A percentile compares a stretch with the other conserved stretches of the same genome.
These are phyloP conservation scores for Exocentrus adspersus DNA, from an alignment of 2,888 invertebrate genomes.

Conservation along the genomic window DNA sequence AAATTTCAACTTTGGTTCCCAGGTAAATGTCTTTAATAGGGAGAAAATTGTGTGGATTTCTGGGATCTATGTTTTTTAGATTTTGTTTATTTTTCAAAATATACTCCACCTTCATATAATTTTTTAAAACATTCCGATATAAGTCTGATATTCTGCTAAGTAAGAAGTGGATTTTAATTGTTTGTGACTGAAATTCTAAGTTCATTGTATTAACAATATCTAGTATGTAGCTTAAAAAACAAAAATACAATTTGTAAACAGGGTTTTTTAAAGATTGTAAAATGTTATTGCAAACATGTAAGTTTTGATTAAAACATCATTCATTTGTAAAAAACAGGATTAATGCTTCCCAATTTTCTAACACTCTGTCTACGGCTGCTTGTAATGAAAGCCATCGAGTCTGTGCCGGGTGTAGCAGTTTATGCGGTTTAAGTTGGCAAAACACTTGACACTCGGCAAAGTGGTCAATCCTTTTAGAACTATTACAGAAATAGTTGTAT, in stretches of 20 bases:
- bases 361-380: slow-evolving; percentile 27
- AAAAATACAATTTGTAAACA: slow-evolving; percentile 28
- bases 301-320: background rate
- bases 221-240: slow-evolving; percentile 30
- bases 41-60: no score
- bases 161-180: slow-evolving; percentile 25
- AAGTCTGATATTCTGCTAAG: slow-evolving; percentile 16
- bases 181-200: slow-evolving; percentile 18
- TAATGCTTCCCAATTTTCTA: slow-evolving; percentile 29
- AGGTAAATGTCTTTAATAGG: slow-evolving; percentile 25
- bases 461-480: slow-evolving; percentile 22
- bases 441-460: slow-evolving; percentile 19
- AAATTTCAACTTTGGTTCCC: slow-evolving; percentile 25
- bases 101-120: slow-evolving; percentile 19
- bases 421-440: slow-evolving; percentile 26
- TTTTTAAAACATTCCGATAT: slow-evolving; percentile 23
- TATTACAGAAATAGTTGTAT: slow-evolving; percentile 26
- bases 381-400: slow-evolving; percentile 23
- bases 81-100: slow-evolving; percentile 26
- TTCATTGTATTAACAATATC: slow-evolving; percentile 31
- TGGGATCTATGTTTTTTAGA: no score
- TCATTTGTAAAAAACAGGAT: slow-evolving; percentile 23
- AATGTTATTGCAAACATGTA: slow-evolving; percentile 3
- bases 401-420: slow-evolving; percentile 9
- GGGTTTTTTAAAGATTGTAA: background rate